Conservation (phyloP, 1,140 invertebrate species). For the Zophobas morio region DNA sequence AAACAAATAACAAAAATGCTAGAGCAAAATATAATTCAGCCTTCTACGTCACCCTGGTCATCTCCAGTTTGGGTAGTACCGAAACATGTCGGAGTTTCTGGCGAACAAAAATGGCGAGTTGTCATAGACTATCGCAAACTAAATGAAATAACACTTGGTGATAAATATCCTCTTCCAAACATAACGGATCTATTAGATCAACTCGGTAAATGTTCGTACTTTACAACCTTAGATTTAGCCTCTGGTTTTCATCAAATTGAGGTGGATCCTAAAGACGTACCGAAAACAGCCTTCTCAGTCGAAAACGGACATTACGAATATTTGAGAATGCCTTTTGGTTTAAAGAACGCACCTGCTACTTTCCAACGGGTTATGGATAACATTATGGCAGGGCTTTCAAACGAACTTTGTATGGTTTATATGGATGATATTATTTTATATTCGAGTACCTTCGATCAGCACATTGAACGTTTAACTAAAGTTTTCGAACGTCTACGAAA, state of each 20-base stretch:
- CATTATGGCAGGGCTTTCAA: constrained; percentile 1
- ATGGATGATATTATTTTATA: constrained; percentile 69
- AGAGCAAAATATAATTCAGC: constrained; percentile 20
- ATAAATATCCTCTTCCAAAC: constrained; percentile 29
- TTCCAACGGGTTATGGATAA: constrained; percentile 32
- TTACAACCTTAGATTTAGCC: constrained; percentile 26
- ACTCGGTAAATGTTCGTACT: constrained; percentile 38
- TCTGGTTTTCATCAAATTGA: constrained; percentile 31
- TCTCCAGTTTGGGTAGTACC: constrained; percentile 36
- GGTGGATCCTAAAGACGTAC: constrained; percentile 7
- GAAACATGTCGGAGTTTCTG: constrained; percentile 13
- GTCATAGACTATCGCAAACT: constrained; percentile 16
- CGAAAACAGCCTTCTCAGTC: constrained; percentile 32
- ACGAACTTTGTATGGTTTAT: constrained; percentile 54
- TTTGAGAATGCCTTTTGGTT: constrained; percentile 10
- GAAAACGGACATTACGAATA: constrained; percentile 36
- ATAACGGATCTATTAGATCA: constrained; percentile 22
- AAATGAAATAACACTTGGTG: constrained; percentile 23
- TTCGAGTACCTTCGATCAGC: constrained; percentile 61
- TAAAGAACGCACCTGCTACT: constrained; percentile 35
- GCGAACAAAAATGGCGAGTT: constrained; percentile 28
- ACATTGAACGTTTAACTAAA: constrained; percentile 61
- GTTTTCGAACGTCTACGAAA: constrained; percentile 43
- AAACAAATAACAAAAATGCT: constrained; percentile 24
- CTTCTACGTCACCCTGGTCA: background rate